Percentiles rank a stretch among this genome's conserved stretches.
Evolutionary conservation across 2,113 vertebrate genomes (phyloP).

Genomic region (Carassius gibelio): DNA sequence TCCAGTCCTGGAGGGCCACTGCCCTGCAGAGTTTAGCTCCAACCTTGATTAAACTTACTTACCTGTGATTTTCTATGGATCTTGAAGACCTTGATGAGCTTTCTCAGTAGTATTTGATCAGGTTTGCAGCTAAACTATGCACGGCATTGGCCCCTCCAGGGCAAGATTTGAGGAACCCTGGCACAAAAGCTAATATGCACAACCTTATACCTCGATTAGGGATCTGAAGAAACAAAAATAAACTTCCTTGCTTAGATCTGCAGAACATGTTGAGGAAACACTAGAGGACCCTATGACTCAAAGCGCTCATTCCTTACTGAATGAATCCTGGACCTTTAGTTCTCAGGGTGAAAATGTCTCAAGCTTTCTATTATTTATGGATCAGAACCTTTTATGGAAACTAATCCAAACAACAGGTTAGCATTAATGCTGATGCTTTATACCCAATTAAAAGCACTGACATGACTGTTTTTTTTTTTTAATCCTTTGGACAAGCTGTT

Average conservation of each 20-base stretch:
- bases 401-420: not conserved
- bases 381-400: constrained; percentile 4
- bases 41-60: not conserved
- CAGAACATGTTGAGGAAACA: not conserved
- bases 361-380: constrained; percentile 17
- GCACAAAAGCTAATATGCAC: constrained; percentile 47
- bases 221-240: not conserved
- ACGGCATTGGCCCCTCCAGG: not conserved
- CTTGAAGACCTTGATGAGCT: not conserved
- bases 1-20: not conserved
- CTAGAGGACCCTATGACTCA: not conserved
- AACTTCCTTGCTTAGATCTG: not conserved
- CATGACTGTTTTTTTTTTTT: constrained; percentile 12
- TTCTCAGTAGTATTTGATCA: not conserved
- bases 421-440: not conserved
- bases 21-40: not conserved
- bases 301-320: not conserved
- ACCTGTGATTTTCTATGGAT: not conserved
- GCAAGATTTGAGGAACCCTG: not conserved
- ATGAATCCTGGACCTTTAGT: constrained; percentile 1
- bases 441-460: constrained; percentile 5
- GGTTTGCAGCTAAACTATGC: not conserved
- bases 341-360: constrained; percentile 40
- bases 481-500: constrained; percentile 19
- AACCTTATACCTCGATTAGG: not conserved